A percentile compares a stretch with the other conserved stretches of the same genome.
These are phyloP conservation scores for Orchestia grillus DNA, from an alignment of 1,140 invertebrate species.

Conservation along the genomic window DNA sequence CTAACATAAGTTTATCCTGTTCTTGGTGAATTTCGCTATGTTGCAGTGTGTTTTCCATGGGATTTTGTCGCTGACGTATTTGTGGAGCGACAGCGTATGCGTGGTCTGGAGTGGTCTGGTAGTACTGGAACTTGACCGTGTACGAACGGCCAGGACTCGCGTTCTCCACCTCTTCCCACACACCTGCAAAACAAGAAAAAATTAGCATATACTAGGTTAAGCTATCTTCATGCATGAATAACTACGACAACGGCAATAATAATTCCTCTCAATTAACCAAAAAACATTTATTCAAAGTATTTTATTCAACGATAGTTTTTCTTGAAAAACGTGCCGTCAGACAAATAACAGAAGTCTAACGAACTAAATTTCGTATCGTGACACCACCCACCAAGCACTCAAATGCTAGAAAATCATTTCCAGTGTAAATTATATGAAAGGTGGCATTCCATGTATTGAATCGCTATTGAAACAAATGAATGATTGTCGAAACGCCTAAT, in stretches of 20 bases:
- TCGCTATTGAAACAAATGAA: too few species aligned
- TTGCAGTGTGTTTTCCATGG: not conserved
- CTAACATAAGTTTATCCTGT: not conserved
- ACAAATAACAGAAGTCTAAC: too few species aligned
- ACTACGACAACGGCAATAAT: not conserved
- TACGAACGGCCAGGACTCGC: conserved; percentile 60
- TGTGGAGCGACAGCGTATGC: conserved; percentile 43
- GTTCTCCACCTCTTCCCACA: conserved; percentile 65
- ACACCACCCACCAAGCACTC: too few species aligned
- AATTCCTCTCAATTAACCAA: too few species aligned
- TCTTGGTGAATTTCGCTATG: not conserved
- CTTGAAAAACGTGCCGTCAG: too few species aligned
- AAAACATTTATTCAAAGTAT: too few species aligned
- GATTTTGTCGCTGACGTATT: not conserved
- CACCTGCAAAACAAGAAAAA: conserved; percentile 58
- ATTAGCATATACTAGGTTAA: not conserved
- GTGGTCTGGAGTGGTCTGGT: conserved; percentile 64
- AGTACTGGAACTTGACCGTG: conserved; percentile 66
- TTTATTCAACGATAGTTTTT: too few species aligned
- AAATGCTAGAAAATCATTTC: too few species aligned
- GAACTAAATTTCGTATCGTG: too few species aligned
- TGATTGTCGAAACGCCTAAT: too few species aligned
- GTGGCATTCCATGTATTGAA: too few species aligned
- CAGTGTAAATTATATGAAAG: too few species aligned
- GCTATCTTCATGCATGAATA: not conserved